Evolutionary conservation across 2,113 vertebrate species (phyloP).

Genomic region (Neolamprologus modestus): DNA sequence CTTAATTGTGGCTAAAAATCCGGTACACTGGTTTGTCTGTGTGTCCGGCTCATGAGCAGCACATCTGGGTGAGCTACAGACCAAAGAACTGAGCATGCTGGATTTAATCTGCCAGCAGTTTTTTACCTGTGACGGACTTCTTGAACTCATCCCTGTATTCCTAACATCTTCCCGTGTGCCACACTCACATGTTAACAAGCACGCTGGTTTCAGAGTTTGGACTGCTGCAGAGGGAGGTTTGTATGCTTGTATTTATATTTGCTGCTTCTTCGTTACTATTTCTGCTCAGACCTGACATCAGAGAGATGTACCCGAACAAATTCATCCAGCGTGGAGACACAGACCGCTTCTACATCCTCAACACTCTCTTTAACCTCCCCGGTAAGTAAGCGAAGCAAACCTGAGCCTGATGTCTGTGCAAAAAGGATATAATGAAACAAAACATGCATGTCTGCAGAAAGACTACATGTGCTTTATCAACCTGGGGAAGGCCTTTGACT

Average conservation of each 20-base stretch:
- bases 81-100: neutral
- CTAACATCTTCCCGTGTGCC: neutral
- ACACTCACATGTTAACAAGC: neutral
- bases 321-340: constrained; percentile 98
- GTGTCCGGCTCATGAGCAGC: neutral
- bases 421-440: neutral
- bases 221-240: neutral
- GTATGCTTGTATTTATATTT: neutral
- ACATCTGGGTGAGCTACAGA: neutral
- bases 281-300: constrained; percentile 82
- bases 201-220: neutral
- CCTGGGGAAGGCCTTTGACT: neutral
- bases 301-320: constrained; percentile 96
- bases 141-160: neutral
- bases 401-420: neutral
- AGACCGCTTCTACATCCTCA: constrained; percentile 96
- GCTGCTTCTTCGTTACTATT: accelerated
- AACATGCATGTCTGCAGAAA: neutral
- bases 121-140: neutral
- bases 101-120: neutral
- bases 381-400: constrained; percentile 61
- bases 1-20: neutral
- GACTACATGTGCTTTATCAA: neutral
- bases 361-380: constrained; percentile 95
- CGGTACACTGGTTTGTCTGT: neutral